phyloP scores from a whole-genome alignment of 2,113 vertebrate genomes.

The Ciconia stormi region DNA sequence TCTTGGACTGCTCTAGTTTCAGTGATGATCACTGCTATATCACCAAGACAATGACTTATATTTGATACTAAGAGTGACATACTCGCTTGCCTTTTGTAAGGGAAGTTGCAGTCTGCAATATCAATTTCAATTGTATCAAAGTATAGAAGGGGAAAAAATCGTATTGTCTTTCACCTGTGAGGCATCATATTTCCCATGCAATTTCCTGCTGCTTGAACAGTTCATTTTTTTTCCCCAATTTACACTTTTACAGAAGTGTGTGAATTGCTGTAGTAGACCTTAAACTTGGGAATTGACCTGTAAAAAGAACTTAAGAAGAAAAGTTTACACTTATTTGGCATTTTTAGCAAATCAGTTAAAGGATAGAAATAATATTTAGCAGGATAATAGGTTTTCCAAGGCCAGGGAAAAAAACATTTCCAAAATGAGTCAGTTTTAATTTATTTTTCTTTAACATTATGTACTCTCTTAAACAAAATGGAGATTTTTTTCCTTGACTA shows the following conservation, averaged over 20 bases:
- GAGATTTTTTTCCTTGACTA: not conserved
- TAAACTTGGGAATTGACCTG: not conserved
- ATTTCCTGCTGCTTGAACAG: not conserved
- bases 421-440: not conserved
- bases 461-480: not conserved
- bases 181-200: not conserved
- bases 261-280: not conserved
- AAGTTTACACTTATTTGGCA: not conserved
- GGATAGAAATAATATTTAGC: not conserved
- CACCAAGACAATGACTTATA: not conserved
- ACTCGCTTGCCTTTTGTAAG: not conserved
- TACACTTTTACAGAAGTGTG: not conserved
- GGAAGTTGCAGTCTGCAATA: not conserved
- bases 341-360: not conserved
- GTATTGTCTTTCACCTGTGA: not conserved
- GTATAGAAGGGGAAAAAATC: not conserved
- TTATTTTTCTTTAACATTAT: not conserved
- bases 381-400: not conserved
- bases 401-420: not conserved
- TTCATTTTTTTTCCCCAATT: not conserved
- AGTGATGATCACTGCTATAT: not conserved
- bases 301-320: not conserved
- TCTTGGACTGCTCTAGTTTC: not conserved
- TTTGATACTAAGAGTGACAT: not conserved
- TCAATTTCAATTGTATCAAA: constrained; percentile 6